Conservation (phyloP, 2,888 invertebrate genomes). For the Argyra leucocephala region DNA sequence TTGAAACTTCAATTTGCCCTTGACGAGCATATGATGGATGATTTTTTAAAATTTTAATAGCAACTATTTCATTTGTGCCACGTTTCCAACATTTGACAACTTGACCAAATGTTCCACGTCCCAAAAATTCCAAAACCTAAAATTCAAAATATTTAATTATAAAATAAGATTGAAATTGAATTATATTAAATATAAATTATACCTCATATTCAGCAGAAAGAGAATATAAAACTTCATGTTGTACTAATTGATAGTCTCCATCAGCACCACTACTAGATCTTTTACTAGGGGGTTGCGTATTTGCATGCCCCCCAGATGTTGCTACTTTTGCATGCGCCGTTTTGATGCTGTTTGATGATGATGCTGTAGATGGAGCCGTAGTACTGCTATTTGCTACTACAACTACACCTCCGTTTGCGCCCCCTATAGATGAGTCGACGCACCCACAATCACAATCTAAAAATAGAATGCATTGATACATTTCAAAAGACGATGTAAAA, state of each 20-base stretch:
- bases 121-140: constrained; percentile 96
- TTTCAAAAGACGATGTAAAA: neutral
- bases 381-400: constrained; percentile 25
- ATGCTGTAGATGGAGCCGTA: constrained; percentile 29
- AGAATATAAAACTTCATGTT: constrained; percentile 96
- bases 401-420: constrained; percentile 9
- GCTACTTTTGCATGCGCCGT: constrained; percentile 46
- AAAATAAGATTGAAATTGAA: constrained; percentile 9
- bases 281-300: constrained; percentile 50
- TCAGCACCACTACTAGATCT: constrained; percentile 79
- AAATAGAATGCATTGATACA: constrained; percentile 15
- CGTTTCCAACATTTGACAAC: constrained; percentile 99
- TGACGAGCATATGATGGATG: constrained; percentile 99
- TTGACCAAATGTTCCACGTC: constrained; percentile 97
- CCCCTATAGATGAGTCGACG: constrained; percentile 33
- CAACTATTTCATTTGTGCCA: constrained; percentile 99
- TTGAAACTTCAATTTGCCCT: constrained; percentile 98
- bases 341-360: constrained; percentile 38
- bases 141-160: constrained; percentile 22
- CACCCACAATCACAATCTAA: constrained; percentile 44
- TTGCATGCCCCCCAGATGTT: constrained; percentile 46
- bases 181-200: neutral
- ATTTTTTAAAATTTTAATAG: constrained; percentile 99
- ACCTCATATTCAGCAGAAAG: constrained; percentile 82
- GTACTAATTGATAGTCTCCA: constrained; percentile 96